Evolutionary conservation across 2,888 invertebrate genomes (phyloP).

Genomic region (Reticulitermes lucifugus): DNA sequence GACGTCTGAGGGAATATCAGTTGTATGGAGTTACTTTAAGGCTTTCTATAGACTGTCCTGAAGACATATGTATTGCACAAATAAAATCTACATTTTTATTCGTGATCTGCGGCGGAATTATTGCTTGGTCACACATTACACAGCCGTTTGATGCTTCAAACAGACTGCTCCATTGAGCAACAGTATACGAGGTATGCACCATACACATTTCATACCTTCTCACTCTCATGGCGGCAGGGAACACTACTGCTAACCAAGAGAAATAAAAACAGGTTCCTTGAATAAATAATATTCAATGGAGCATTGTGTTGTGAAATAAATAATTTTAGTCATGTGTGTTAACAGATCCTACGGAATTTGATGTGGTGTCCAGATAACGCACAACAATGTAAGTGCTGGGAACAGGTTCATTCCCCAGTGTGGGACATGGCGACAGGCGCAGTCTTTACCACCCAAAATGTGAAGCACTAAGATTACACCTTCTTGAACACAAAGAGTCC

Average conservation of each 20-base stretch:
- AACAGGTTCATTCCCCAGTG: not conserved
- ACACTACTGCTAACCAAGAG: not conserved
- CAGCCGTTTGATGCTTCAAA: not conserved
- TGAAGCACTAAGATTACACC: too few relatives aligned
- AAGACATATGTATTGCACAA: not conserved
- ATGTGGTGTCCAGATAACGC: not conserved
- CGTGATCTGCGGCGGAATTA: not conserved
- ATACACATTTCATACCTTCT: not conserved
- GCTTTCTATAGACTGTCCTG: too few relatives aligned
- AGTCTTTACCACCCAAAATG: not conserved
- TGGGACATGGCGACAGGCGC: not conserved
- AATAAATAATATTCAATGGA: constrained; percentile 20
- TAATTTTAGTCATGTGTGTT: constrained; percentile 1
- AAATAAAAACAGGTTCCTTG: constrained; percentile 18
- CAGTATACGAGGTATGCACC: too few relatives aligned
- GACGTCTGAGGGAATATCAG: too few relatives aligned
- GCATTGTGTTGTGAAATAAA: constrained; percentile 14
- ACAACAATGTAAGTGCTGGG: not conserved
- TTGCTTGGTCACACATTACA: not conserved
- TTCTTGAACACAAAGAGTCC: too few relatives aligned
- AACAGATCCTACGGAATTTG: not conserved
- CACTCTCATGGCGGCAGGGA: not conserved
- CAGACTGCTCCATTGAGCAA: not conserved
- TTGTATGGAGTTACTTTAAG: too few relatives aligned
- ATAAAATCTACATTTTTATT: not conserved